Conservation (phyloP, 2,888 invertebrate genomes). For the Machimus rusticus region DNA sequence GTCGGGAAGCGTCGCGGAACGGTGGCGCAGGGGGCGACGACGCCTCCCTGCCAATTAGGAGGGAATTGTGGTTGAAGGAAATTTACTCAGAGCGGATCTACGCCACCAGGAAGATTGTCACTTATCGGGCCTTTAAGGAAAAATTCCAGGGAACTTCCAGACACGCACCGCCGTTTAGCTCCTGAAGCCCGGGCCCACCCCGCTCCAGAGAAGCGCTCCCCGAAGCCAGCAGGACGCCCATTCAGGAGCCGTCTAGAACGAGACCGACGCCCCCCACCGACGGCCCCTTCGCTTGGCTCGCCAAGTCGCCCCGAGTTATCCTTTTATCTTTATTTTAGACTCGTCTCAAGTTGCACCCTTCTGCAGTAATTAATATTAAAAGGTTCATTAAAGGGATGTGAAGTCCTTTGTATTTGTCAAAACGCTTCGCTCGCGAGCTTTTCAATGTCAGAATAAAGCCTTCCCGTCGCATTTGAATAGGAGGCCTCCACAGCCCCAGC, state of each 20-base stretch:
- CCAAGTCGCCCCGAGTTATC: conserved; percentile 32
- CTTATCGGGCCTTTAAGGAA: conserved; percentile 1
- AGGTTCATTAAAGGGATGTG: conserved; percentile 51
- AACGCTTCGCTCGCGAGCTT: conserved; percentile 40
- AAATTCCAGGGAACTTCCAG: background rate
- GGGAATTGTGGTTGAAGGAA: conserved; percentile 26
- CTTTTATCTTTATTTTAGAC: conserved; percentile 38
- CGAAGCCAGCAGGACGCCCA: background rate
- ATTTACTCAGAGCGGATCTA: conserved; percentile 4
- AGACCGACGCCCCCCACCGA: background rate
- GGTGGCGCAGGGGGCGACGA: background rate
- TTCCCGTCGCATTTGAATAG: conserved; percentile 28
- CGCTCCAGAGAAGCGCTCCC: background rate
- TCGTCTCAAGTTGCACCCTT: conserved; percentile 48
- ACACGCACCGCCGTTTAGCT: background rate
- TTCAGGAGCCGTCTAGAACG: background rate
- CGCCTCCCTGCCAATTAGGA: conserved; percentile 16
- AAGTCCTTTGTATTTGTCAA: conserved; percentile 39
- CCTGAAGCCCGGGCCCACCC: background rate
- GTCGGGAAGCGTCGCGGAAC: background rate
- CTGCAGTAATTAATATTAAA: conserved; percentile 53
- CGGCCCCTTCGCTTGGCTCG: background rate
- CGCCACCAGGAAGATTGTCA: conserved; percentile 19
- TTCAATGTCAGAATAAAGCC: conserved; percentile 38
- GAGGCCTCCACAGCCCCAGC: conserved; percentile 13